Evolutionary conservation across 2,797 vertebrate genomes (phyloP).

Genomic region (Acipenser transmontanus): DNA sequence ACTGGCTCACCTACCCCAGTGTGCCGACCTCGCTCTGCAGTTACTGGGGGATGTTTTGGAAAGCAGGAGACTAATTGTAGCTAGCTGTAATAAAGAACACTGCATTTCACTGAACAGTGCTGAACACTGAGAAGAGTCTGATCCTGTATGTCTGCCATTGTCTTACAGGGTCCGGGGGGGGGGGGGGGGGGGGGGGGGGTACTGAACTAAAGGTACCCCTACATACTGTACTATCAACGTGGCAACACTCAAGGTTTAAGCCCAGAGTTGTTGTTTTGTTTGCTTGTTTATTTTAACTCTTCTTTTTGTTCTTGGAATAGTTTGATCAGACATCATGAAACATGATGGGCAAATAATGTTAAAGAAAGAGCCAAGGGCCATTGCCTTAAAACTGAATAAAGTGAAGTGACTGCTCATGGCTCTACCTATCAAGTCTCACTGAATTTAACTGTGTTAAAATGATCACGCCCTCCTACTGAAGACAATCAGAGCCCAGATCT

Average conservation of each 20-base stretch:
- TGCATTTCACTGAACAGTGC: slow-evolving; percentile 25
- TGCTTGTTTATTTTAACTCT: too few relatives aligned
- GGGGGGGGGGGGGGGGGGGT: too few relatives aligned
- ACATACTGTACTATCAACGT: too few relatives aligned
- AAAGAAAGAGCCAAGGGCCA: not conserved
- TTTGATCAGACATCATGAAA: slow-evolving; percentile 10
- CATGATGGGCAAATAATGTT: slow-evolving; percentile 5
- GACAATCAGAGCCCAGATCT: not conserved
- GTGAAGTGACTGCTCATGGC: not conserved
- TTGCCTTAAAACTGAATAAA: not conserved
- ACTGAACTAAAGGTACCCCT: too few relatives aligned
- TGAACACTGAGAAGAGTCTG: slow-evolving; percentile 21
- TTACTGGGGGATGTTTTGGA: slow-evolving; percentile 28
- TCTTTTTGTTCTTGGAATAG: too few relatives aligned
- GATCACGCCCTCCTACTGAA: not conserved
- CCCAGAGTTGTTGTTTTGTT: too few relatives aligned
- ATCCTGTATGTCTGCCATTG: slow-evolving; percentile 12
- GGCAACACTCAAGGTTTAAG: too few relatives aligned
- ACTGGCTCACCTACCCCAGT: slow-evolving; percentile 26
- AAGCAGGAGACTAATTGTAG: slow-evolving; percentile 28
- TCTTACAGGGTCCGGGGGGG: too few relatives aligned
- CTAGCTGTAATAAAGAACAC: slow-evolving; percentile 35
- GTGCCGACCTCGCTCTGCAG: slow-evolving; percentile 37
- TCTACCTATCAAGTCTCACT: not conserved
- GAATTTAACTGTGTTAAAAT: not conserved